A percentile compares a stretch with the other conserved stretches of the same genome.
These are phyloP conservation scores for Gerris lacustris DNA, from an alignment of 2,888 invertebrate species.

Conservation along the genomic window DNA sequence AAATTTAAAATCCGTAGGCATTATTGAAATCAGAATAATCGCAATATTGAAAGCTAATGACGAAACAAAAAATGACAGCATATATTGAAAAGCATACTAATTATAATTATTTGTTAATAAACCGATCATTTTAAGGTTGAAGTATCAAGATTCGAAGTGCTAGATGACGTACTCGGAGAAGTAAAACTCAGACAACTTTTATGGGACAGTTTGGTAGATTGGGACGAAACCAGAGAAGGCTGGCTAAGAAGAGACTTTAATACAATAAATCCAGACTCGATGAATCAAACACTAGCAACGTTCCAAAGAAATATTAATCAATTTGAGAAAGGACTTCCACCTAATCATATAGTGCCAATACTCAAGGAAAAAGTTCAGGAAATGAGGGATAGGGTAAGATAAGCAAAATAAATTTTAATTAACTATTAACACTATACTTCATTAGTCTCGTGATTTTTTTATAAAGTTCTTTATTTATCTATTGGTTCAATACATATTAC, in stretches of 20 bases:
- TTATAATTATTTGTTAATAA: too few species aligned
- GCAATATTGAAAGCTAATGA: too few species aligned
- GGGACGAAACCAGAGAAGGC: conserved; percentile 43
- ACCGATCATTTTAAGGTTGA: conserved; percentile 48
- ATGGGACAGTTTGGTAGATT: conserved; percentile 60
- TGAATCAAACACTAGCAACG: conserved; percentile 51
- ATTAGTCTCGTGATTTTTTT: not conserved
- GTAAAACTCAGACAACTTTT: conserved; percentile 65
- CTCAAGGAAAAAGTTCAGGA: conserved; percentile 64
- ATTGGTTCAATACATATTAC: not conserved
- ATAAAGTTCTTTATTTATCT: conserved; percentile 14
- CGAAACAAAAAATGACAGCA: too few species aligned
- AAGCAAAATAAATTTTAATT: not conserved
- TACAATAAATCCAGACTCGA: conserved; percentile 58
- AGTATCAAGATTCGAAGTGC: conserved; percentile 64
- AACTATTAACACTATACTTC: not conserved
- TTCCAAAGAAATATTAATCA: conserved; percentile 60
- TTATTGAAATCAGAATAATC: too few species aligned
- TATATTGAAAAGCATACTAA: too few species aligned
- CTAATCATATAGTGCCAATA: conserved; percentile 63
- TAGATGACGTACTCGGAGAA: conserved; percentile 67
- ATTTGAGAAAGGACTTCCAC: conserved; percentile 71
- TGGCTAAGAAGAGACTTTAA: conserved; percentile 43
- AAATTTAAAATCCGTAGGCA: too few species aligned
- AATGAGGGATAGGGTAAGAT: conserved; percentile 61